Conservation (phyloP, 2,888 invertebrate genomes). For the Callosobruchus maculatus region DNA sequence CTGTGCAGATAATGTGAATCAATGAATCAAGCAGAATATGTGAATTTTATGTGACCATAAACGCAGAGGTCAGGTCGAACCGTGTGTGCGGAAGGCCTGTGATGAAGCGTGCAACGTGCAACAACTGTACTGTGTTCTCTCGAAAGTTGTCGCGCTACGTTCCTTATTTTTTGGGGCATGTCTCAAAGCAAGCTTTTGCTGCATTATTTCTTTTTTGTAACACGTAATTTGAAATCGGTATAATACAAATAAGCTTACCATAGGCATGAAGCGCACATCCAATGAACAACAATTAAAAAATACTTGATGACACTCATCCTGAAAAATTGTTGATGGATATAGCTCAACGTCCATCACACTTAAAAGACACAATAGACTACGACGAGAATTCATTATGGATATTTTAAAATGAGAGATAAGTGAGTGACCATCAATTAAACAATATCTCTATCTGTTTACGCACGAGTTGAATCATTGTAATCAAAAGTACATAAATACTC, state of each 20-base stretch:
- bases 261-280: not conserved
- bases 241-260: not conserved
- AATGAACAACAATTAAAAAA: not conserved
- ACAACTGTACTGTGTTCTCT: too few species aligned
- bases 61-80: too few species aligned
- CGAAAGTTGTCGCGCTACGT: too few species aligned
- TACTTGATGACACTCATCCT: not conserved
- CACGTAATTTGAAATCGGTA: not conserved
- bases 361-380: not conserved
- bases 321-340: not conserved
- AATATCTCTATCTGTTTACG: not conserved
- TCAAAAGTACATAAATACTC: not conserved
- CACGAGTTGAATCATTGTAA: not conserved
- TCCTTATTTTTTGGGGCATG: too few species aligned
- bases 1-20: too few species aligned
- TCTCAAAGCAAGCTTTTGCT: too few species aligned
- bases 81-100: too few species aligned
- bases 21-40: too few species aligned
- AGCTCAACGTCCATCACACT: not conserved
- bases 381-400: not conserved
- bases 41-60: too few species aligned
- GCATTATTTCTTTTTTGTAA: not conserved
- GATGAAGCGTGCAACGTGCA: too few species aligned
- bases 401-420: not conserved
- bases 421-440: not conserved